phyloP scores from a whole-genome alignment of 2,113 vertebrate genomes.

The Acrocephalus arundinaceus region DNA sequence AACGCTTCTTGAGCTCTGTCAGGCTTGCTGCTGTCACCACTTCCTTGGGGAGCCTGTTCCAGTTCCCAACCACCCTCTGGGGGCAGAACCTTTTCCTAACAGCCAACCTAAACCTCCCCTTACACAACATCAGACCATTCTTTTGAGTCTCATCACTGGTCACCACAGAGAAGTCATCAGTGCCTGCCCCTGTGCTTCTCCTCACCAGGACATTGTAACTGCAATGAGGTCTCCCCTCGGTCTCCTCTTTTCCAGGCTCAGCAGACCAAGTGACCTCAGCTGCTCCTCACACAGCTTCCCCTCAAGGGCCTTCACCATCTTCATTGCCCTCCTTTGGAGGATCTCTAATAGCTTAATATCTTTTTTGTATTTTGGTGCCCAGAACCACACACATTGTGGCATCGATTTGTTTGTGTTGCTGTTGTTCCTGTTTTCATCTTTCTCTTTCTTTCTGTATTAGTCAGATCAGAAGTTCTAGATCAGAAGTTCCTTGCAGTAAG shows the following conservation, averaged over 20 bases:
- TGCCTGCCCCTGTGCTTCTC: not conserved
- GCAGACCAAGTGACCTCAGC: not conserved
- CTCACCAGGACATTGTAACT: too few species aligned
- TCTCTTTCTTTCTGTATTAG: not conserved
- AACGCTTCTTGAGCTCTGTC: not conserved
- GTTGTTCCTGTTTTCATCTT: not conserved
- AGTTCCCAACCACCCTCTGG: not conserved
- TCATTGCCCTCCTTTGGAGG: not conserved
- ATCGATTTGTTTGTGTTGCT: not conserved
- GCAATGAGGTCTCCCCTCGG: not conserved
- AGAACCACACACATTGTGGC: not conserved
- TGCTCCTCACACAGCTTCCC: accelerated
- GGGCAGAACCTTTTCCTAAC: not conserved
- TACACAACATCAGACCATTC: not conserved
- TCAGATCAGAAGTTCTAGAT: not conserved
- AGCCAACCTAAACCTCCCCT: not conserved
- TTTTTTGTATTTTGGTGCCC: not conserved
- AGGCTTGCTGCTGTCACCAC: not conserved
- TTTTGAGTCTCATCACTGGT: not conserved
- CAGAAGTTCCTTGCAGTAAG: not conserved
- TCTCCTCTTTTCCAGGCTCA: not conserved
- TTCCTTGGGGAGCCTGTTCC: not conserved
- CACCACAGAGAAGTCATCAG: not conserved
- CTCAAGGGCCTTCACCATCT: not conserved
- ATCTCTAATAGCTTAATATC: not conserved